Base-by-base conservation (phyloP, 2,797 vertebrate species). In the Novumbra hubbsi region DNA sequence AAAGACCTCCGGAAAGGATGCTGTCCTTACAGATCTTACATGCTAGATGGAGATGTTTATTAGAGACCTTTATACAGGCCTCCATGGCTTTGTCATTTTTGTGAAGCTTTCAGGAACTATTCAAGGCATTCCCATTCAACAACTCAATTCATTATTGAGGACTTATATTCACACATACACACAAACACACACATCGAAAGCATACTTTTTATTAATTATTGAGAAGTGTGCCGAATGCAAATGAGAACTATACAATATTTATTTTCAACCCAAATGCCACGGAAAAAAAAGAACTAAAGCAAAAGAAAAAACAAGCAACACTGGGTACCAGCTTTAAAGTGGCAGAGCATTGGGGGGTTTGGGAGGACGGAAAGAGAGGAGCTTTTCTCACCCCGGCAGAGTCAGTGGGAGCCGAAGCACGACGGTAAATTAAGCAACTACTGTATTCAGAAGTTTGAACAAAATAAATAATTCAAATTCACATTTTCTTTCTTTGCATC, bases 151-250 rank as follows among this genome's bases (percentile, higher is more conserved):
- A 68, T 49, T 68, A 68, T 48, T 49, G 41, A 60, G 21, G 55
- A 49, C 6, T 21, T 7, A n/a, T 55, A 55, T n/a, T 21, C 50
- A n/a, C 19, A 2, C 50, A n/a, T n/a, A n/a, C 50, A n/a, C 50
- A 52, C 50, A 52, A 17, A n/a, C 19, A 55, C 19, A 55, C 19
- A 55, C 4, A 55, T 73, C 60, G 86, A 80, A 88, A 73, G 76
- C 80, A 81, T 74, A 73, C 83, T 78, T 80, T 71, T 69, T 72
- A 87, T 86, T 83, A 89, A 92, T 89, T 77, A 89, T 88, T 79
- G 75, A 90, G 65, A 75, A 73, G 81, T 80, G 73, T 63, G 4
- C 78, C n/a, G 79, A 81, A 81, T 87, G 83, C 83, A 89, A 86
- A 91, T 79, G 76, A 81, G 73, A 78, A 72, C 52, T 14, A 71